Conservation (phyloP, 2,113 vertebrate species). For the Aptenodytes patagonicus region DNA sequence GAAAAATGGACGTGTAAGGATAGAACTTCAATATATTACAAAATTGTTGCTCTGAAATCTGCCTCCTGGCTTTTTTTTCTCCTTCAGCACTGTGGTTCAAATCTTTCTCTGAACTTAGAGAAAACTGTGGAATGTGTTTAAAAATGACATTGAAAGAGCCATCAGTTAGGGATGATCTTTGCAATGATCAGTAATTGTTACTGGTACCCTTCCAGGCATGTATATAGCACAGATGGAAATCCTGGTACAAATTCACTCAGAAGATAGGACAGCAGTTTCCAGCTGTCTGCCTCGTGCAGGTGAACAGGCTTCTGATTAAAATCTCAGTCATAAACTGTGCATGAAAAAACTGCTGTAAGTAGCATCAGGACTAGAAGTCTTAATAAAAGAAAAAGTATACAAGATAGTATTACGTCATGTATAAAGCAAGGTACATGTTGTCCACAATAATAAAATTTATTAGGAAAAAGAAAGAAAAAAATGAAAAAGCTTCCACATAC, state of each 20-base stretch:
- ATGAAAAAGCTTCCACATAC: not conserved
- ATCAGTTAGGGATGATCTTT: not conserved
- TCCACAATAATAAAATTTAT: not conserved
- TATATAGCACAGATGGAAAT: not conserved
- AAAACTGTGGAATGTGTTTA: not conserved
- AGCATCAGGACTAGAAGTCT: not conserved
- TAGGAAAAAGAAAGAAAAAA: not conserved
- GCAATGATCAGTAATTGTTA: not conserved
- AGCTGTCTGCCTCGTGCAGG: not conserved
- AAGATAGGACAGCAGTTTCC: not conserved
- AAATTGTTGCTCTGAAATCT: not conserved
- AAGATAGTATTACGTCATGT: not conserved
- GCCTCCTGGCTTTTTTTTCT: not conserved
- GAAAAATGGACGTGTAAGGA: not conserved
- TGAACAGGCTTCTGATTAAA: not conserved
- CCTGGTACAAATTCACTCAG: not conserved
- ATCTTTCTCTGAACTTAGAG: not conserved
- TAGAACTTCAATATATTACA: not conserved
- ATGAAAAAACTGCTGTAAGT: not conserved
- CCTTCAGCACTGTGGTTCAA: not conserved
- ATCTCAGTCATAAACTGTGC: not conserved
- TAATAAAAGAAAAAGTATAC: not conserved
- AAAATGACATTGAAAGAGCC: not conserved
- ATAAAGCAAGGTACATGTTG: not conserved
- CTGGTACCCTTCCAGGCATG: not conserved